Evolutionary conservation across 1,140 invertebrate genomes (phyloP), one percentile per base, ranked within the genome.

Genomic region (Drosophila murphyi): DNA sequence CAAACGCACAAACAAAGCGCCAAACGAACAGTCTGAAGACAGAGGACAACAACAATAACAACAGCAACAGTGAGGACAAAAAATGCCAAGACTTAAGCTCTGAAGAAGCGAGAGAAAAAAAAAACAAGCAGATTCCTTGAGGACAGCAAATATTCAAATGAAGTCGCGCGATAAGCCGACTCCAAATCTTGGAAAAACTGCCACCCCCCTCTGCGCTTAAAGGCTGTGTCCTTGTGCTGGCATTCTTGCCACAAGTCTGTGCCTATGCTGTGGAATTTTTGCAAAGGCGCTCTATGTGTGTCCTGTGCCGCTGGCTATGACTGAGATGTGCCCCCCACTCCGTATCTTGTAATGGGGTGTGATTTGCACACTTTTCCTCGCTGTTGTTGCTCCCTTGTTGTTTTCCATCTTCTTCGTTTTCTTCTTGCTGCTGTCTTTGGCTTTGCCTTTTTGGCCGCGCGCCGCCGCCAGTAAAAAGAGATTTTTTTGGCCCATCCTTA

Each of bases 101-200:
- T 59, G 62, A 43, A 37, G n/a, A 32, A 62, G 20, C 3, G 51
- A 47, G 6, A 1, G 10, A 10, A 45, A 61, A 39, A 50, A 28
- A 32, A 57, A 54, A 43, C 2, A 10, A 34, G 39, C 6, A 50
- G 37, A 28, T 63, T 71, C 65, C 67, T 67, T 63, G 60, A 79
- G 75, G 51, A 80, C 57, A 72, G 48, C 51, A 50, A 91, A 91
- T 91, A 91, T 91, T 91, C 88, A 91, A 91, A 91, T 91, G 88
- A 91, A 91, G 83, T 91, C 83, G 80, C 88, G 88, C 88, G 88
- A 91, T 91, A 91, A 91, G 88, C 85, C 76, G 83, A 69, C 88
- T 89, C 62, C 72, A 89, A 91, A 91, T 91, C 89, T 88, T 81
- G 87, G 81, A 82, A 82, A 81, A 81, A 81, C 65, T 78, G 76